Evolutionary conservation across 1,140 invertebrate species (phyloP), one percentile per base, ranked within the genome.

Genomic region (Seison nebaliae): DNA sequence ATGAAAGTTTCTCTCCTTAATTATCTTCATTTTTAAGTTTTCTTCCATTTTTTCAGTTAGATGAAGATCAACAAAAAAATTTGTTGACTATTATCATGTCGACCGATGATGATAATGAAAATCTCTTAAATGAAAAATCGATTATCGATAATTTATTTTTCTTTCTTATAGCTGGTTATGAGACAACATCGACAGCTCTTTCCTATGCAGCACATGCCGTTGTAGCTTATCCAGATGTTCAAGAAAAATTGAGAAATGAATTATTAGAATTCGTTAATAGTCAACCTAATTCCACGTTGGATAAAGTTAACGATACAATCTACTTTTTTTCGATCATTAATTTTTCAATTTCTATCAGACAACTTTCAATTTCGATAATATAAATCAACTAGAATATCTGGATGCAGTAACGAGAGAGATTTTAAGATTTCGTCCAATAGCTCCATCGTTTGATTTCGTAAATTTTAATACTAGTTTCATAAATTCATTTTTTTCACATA

Each of bases 151-250:
- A 53, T 19, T 45, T 48, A 8, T 36, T 52, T 2, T 35, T 57
- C 11, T 55, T 57, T 32, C 42, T 55, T 8, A 35, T 57, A 36
- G 53, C 52, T 30, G 54, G 54, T 0, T 57, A 53, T 35, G 54
- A 57, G 40, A 66, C 65, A 2, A 65, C 60, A 1, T 55, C 62
- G 23, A 61, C 51, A 6, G 49, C 57, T 0, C 38, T 67, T 5
- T 49, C 53, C 3, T 65, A 57, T 45, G 48, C 56, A 8, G 49
- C 58, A 34, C 62, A 62, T 44, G 49, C 60, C 41, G 49, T 67
- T 38, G 54, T 62, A 5, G 48, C 45, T 6, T 53, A 65, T 47
- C 59, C 47, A 14, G 50, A 62, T 6, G 49, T 61, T 23, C 65
- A 67, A 43, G 46, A 57, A 8, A 50, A 46, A 36, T 43, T 66